Evolutionary conservation across 2,888 invertebrate genomes (phyloP).

Genomic region (Artemia sinica): DNA sequence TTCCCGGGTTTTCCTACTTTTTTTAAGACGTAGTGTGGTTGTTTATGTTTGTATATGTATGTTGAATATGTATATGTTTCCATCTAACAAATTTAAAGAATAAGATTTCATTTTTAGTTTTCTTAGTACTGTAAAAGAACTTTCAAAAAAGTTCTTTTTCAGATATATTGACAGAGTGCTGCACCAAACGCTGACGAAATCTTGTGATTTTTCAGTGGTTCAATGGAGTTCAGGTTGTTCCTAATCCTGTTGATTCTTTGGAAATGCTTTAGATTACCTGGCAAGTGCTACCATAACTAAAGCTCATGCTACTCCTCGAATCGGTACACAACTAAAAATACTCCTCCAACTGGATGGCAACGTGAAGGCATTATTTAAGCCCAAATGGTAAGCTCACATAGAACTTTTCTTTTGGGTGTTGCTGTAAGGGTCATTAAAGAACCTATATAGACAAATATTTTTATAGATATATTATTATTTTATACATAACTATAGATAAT

Average conservation of each 20-base stretch:
- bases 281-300: slow-evolving; percentile 46
- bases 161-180: too few species aligned
- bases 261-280: slow-evolving; percentile 47
- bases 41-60: too few species aligned
- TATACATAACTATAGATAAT: neutral
- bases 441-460: slow-evolving; percentile 15
- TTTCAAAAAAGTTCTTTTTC: too few species aligned
- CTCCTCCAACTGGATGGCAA: slow-evolving; percentile 54
- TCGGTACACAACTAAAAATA: slow-evolving; percentile 80
- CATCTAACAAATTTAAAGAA: too few species aligned
- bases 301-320: slow-evolving; percentile 53
- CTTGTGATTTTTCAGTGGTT: slow-evolving; percentile 29
- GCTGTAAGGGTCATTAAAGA: slow-evolving; percentile 7
- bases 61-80: too few species aligned
- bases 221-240: slow-evolving; percentile 31
- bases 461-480: slow-evolving; percentile 1
- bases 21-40: too few species aligned
- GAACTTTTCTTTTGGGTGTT: neutral
- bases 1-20: too few species aligned
- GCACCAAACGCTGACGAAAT: too few species aligned
- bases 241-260: slow-evolving; percentile 34
- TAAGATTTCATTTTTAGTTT: too few species aligned
- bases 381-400: slow-evolving; percentile 51
- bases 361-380: slow-evolving; percentile 71
- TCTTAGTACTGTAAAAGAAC: too few species aligned